phyloP scores from a whole-genome alignment of 2,888 invertebrate genomes.

The Stenoptilia bipunctidactyla region DNA sequence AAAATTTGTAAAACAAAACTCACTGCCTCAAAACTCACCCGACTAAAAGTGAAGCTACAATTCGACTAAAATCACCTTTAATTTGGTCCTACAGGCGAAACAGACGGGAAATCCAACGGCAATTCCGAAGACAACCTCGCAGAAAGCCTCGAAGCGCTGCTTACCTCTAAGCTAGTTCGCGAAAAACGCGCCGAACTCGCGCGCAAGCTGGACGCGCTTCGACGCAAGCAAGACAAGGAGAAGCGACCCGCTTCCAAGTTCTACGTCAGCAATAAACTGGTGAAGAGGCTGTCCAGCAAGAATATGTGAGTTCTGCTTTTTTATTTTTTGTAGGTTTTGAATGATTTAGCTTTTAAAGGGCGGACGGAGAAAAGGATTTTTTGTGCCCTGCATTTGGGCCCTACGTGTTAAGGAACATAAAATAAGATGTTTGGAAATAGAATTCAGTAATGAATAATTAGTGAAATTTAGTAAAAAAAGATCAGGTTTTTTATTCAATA shows the following conservation, averaged over 20 bases:
- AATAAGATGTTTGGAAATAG: too few species aligned
- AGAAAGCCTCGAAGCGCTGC: slow-evolving; percentile 83
- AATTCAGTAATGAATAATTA: too few species aligned
- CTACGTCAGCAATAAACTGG: slow-evolving; percentile 79
- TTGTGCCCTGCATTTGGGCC: too few species aligned
- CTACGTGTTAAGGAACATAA: too few species aligned
- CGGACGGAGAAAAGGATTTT: too few species aligned
- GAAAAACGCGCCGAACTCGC: slow-evolving; percentile 88
- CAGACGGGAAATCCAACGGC: slow-evolving; percentile 34
- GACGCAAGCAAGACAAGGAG: slow-evolving; percentile 87
- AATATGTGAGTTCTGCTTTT: slow-evolving; percentile 76
- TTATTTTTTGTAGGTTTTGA: not conserved
- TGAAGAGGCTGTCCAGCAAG: slow-evolving; percentile 82
- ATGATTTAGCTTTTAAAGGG: too few species aligned
- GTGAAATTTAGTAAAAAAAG: too few species aligned
- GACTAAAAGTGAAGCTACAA: too few species aligned
- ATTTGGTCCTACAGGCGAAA: slow-evolving; percentile 18
- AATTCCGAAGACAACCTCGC: slow-evolving; percentile 75
- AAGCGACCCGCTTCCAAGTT: slow-evolving; percentile 77
- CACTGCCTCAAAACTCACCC: too few species aligned
- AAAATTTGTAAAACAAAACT: too few species aligned
- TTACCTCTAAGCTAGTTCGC: slow-evolving; percentile 84
- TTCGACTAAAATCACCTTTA: not conserved
- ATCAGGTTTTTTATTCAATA: too few species aligned
- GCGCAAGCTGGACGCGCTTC: slow-evolving; percentile 86